Evolutionary conservation across 2,888 invertebrate genomes (phyloP), one percentile per base, ranked within the genome.

Genomic region (Antheraea yamamai): DNA sequence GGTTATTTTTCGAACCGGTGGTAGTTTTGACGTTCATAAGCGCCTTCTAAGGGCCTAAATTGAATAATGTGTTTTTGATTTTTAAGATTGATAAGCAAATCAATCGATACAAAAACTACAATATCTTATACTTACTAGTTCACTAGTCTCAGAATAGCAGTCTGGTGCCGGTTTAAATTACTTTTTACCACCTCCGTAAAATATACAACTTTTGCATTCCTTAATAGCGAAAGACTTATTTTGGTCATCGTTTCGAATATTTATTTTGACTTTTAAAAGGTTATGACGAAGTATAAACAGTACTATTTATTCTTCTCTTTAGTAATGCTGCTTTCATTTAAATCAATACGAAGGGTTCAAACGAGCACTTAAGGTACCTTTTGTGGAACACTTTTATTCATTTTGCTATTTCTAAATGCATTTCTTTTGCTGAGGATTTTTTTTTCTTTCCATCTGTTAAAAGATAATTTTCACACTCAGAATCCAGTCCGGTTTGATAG

Each of bases 261-360:
- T 39, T 70, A n/a, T 70, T 70, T 70, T 70, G 20, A 70, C 61
- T 64, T 58, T 61, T 61, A 61, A 61, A 61, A 30, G n/a, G 52
- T 35, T 35, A 16, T 61, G 39, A 73, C 61, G 55, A 35, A 73
- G 23, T n/a, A 10, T 58, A 23, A 35, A 39, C 58, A n/a, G 20
- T 26, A 23, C 18, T 61, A 30, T 73, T 73, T 26, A 73, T 55
- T 73, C 30, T 61, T 20, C 73, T 23, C 73, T 64, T 73, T 73
- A 73, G 61, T 61, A 12, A 30, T n/a, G 16, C 10, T 4, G 39
- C 73, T 73, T 73, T 73, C 73, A 14, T 73, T 73, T 73, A 35
- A 61, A 39, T 73, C 26, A 73, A 61, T 61, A 73, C 35, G 20
- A 8, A 16, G 23, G 23, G 26, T 58, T 18, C 52, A 55, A 39